Conservation (phyloP, 2,888 invertebrate genomes). For the Carcina quercana region DNA sequence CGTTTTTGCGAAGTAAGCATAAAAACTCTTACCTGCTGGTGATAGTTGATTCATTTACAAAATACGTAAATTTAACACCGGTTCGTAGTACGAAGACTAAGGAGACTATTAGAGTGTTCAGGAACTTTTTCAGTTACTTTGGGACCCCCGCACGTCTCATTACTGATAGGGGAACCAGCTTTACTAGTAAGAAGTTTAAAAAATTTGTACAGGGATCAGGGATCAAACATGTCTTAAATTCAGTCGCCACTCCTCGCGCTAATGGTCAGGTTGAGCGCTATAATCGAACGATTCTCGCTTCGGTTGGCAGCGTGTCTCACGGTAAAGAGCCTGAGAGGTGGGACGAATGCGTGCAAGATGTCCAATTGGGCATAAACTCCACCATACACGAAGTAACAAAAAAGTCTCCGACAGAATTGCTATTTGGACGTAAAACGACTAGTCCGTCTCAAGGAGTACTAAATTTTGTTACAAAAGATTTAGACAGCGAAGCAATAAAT, state of each 20-base stretch:
- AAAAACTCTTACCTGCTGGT: constrained; percentile 11
- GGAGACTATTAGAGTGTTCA: constrained; percentile 3
- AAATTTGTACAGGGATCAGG: not conserved
- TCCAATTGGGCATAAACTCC: constrained; percentile 16
- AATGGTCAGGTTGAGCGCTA: constrained; percentile 10
- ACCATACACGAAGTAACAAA: constrained; percentile 12
- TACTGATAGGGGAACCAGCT: constrained; percentile 4
- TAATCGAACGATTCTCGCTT: constrained; percentile 6
- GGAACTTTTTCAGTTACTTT: constrained; percentile 5
- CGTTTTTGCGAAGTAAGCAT: constrained; percentile 8
- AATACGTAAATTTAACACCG: constrained; percentile 10
- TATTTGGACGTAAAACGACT: constrained; percentile 14
- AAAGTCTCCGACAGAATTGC: constrained; percentile 14
- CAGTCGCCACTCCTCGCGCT: constrained; percentile 13
- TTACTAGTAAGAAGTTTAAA: constrained; percentile 4
- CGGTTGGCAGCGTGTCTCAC: constrained; percentile 6
- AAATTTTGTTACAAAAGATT: constrained; percentile 8
- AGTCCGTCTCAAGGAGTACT: constrained; percentile 13
- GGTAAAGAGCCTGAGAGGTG: constrained; percentile 2
- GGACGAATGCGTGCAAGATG: constrained; percentile 12
- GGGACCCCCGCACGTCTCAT: constrained; percentile 3
- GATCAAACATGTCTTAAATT: constrained; percentile 12
- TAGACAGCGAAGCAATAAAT: not conserved
- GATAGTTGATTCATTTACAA: constrained; percentile 14
- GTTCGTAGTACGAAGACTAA: constrained; percentile 12